A percentile compares a stretch with the other conserved stretches of the same genome.
phyloP scores from a whole-genome alignment of 2,797 vertebrate species.

The Synaphobranchus kaupii region DNA sequence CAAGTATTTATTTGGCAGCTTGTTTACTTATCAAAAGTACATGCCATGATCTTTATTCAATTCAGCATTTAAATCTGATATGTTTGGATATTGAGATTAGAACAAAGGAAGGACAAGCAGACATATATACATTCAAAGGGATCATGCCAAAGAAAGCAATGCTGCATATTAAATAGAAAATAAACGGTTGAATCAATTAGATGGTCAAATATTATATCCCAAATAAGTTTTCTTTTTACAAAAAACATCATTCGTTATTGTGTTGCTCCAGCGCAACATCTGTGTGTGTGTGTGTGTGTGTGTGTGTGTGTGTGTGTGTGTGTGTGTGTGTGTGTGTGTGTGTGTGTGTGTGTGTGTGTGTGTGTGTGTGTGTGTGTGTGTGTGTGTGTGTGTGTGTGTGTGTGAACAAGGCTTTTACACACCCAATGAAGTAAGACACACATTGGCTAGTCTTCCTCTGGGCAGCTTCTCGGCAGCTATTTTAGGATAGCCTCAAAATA shows the following conservation, averaged over 20 bases:
- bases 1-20: constrained; percentile 12
- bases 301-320: no score
- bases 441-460: not conserved
- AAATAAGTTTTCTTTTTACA: not conserved
- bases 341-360: no score
- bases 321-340: no score
- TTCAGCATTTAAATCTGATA: not conserved
- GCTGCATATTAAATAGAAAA: not conserved
- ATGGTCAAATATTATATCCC: not conserved
- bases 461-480: not conserved
- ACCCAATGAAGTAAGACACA: not conserved
- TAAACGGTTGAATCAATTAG: not conserved
- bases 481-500: not conserved
- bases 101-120: not conserved
- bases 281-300: no score
- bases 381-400: no score
- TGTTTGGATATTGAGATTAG: not conserved
- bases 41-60: not conserved
- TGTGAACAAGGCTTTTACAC: not conserved
- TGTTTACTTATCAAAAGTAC: constrained; percentile 13
- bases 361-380: no score
- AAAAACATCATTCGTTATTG: not conserved
- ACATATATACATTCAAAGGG: not conserved
- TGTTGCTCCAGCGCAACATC: not conserved
- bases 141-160: not conserved